Conservation (phyloP, 2,797 vertebrate species). For the Malurus splendens region DNA sequence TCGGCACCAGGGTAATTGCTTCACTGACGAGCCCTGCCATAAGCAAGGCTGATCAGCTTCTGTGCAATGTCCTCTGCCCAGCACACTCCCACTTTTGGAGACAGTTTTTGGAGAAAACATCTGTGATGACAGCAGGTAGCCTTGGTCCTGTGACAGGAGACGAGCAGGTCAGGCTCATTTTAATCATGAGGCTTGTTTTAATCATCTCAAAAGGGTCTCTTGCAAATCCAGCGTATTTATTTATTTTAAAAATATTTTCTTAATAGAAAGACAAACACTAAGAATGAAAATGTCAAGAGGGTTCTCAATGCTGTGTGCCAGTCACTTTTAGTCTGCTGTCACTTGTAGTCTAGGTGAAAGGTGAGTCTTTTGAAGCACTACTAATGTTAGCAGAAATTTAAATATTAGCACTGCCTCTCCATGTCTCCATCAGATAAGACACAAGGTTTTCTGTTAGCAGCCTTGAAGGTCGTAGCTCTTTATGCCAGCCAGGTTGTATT, state of each 20-base stretch:
- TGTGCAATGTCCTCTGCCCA: neutral
- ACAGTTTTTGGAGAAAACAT: neutral
- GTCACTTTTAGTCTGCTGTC: neutral
- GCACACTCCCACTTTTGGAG: neutral
- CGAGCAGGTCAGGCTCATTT: accelerated
- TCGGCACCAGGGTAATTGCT: neutral
- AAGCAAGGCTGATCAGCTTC: neutral
- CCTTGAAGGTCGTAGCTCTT: neutral
- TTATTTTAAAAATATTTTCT: neutral
- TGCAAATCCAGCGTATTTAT: neutral
- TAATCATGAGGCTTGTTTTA: neutral
- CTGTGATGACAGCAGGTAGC: neutral
- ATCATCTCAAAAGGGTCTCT: neutral
- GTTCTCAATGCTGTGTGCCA: neutral
- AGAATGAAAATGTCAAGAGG: slow-evolving; percentile 15
- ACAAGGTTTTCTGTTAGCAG: neutral
- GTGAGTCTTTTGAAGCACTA: neutral
- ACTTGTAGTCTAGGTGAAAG: neutral
- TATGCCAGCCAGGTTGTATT: neutral
- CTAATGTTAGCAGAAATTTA: neutral
- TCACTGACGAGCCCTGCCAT: neutral
- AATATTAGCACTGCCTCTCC: slow-evolving; percentile 41
- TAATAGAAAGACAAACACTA: slow-evolving; percentile 10
- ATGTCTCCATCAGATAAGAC: neutral
- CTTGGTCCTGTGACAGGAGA: neutral